Evolutionary conservation across 2,113 vertebrate genomes (phyloP).

Genomic region (Clupea harengus): DNA sequence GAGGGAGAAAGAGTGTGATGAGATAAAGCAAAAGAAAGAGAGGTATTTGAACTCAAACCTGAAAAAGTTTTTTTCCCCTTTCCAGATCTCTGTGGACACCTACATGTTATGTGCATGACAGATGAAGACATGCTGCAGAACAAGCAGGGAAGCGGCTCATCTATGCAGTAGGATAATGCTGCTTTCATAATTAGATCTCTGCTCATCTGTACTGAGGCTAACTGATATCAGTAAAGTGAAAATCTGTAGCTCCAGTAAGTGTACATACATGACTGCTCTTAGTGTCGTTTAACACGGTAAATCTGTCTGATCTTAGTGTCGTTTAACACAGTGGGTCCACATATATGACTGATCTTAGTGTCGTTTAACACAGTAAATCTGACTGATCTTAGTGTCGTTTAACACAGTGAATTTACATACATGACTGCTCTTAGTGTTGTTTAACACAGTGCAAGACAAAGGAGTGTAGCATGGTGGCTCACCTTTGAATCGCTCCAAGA

Average conservation of each 20-base stretch:
- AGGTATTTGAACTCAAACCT: slow-evolving; percentile 9
- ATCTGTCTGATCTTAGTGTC: too few relatives aligned
- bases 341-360: too few relatives aligned
- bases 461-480: slow-evolving; percentile 32
- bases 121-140: neutral
- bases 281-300: neutral
- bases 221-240: neutral
- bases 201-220: neutral
- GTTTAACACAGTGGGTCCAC: too few relatives aligned
- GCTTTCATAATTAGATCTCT: neutral
- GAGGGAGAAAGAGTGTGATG: too few relatives aligned
- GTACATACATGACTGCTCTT: neutral
- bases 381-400: too few relatives aligned
- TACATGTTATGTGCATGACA: neutral
- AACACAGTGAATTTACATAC: too few relatives aligned
- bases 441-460: neutral
- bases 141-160: neutral
- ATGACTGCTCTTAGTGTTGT: neutral
- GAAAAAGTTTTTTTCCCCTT: neutral
- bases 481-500: slow-evolving; percentile 96
- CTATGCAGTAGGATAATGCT: neutral
- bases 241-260: neutral
- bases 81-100: neutral
- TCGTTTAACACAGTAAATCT: too few relatives aligned
- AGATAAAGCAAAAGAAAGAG: neutral